Evolutionary conservation across 2,888 invertebrate species (phyloP), one percentile per base, ranked within the genome.

Genomic region (Epistrophe grossulariae): DNA sequence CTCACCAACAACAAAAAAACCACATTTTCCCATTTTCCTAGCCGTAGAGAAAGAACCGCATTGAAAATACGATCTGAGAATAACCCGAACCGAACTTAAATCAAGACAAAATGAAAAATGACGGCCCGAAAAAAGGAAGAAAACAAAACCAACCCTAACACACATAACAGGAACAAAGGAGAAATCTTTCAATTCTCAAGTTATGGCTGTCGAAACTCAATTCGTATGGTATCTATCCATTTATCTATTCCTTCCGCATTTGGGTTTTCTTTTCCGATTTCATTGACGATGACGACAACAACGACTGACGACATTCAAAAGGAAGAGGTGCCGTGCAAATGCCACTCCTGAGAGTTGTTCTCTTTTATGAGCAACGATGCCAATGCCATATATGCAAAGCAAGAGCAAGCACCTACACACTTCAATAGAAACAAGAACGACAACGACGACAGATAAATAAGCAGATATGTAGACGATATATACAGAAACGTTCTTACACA

Each of bases 131-230:
- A 70, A 60, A 60, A 28, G 38, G 50, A 71, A 31, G 43, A 17
- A 19, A 55, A 52, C 1, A 52, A 59, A 43, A 52, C 4, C 35
- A 45, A 40, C 7, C 24, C 4, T 35, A 45, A 40, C 11, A 59
- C 35, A 45, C 24, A 64, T 17, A 40, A 31, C 13, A 43, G 48
- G 60, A 71, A 57, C 45, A 72, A 52, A 74, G 57, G 31, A 84
- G 66, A 76, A 79, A 84, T 84, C 87, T 87, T 83, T 82, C 82
- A 83, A 87, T 87, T 87, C 87, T 87, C 79, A 87, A 87, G 87
- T 87, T 83, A 87, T 83, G 76, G 87, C 79, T 77, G 82, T 82
- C 79, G 87, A 87, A 87, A 83, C 87, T 87, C 82, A 72, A 87
- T 83, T 83, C 79, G 79, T 84, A 78, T 52, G 45, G 43, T 87